Base-by-base conservation (phyloP, 2,888 invertebrate species). In the Drosophila mercatorum region DNA sequence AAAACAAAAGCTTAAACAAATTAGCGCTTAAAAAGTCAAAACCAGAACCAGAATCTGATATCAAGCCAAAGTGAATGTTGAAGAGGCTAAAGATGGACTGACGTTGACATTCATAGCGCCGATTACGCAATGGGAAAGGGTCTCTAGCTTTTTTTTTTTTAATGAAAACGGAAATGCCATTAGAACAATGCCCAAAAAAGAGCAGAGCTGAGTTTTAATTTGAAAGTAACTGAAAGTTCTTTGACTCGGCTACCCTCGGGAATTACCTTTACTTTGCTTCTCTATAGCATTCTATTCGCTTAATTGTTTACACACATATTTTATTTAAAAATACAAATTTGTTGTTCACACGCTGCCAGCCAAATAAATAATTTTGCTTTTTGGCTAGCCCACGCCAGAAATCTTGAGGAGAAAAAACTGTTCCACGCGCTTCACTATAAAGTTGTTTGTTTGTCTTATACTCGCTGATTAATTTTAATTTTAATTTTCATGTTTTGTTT, bases 151-250 rank as follows among this genome's bases (percentile, higher is more conserved):
- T 0, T 31, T 22, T 31, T 22, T 5, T 17, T 26, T 55, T 34
- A 31, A 56, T 57, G 34, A 53, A 85, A 88, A 77, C 86, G 84
- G 88, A 84, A 84, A 84, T 83, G 83, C 36, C 69, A 49, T 58
- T 55, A 63, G 71, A 78, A 71, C 75, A 78, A 74, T 71, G 66
- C 49, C 46, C 61, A 62, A 72, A 66, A 62, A 61, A 59, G 47
- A 64, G 65, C 64, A 64, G 58, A 65, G 46, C 57, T 59, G 58
- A 57, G 49, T 68, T 56, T 74, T 75, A 57, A 71, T 80, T 87
- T 82, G 83, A 83, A 83, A 83, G 84, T 75, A 80, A 77, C 80
- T 78, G 56, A 72, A 64, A 73, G 83, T 83, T 87, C 87, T 77
- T 87, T 87, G 83, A 83, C 87, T 81, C 66, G 46, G n/a, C 46